phyloP scores from a whole-genome alignment of 2,113 vertebrate genomes.

The Peromyscus leucopus region DNA sequence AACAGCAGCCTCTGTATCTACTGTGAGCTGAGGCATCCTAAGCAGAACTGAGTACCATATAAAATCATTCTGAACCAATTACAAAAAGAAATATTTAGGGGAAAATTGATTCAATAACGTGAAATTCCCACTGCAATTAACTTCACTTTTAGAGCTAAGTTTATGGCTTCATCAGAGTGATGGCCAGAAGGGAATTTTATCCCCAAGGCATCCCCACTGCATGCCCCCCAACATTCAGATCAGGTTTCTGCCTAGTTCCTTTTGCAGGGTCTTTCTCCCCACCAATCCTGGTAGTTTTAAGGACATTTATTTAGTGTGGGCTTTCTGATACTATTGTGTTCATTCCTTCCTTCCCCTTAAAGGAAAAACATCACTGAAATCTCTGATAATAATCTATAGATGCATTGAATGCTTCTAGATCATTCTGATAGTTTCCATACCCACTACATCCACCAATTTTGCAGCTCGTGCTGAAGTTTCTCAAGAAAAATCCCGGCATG shows the following conservation, averaged over 20 bases:
- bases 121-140: slow-evolving; percentile 54
- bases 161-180: slow-evolving; percentile 33
- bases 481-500: background rate
- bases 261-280: background rate
- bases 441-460: background rate
- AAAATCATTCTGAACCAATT: slow-evolving; percentile 42
- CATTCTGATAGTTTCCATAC: background rate
- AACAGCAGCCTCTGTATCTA: background rate
- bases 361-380: background rate
- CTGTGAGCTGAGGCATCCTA: background rate
- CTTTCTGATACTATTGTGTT: background rate
- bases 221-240: background rate
- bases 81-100: slow-evolving; percentile 40
- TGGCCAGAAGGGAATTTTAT: background rate
- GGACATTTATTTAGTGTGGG: background rate
- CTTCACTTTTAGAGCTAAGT: background rate
- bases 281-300: background rate
- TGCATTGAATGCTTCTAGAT: background rate
- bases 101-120: slow-evolving; percentile 50
- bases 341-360: background rate
- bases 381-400: background rate
- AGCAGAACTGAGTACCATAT: background rate
- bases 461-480: background rate
- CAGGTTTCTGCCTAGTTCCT: background rate
- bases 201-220: background rate